A percentile compares a stretch with the other conserved stretches of the same genome.
These are phyloP conservation scores for Agriopis marginaria DNA, from an alignment of 2,888 invertebrate genomes.

Conservation along the genomic window DNA sequence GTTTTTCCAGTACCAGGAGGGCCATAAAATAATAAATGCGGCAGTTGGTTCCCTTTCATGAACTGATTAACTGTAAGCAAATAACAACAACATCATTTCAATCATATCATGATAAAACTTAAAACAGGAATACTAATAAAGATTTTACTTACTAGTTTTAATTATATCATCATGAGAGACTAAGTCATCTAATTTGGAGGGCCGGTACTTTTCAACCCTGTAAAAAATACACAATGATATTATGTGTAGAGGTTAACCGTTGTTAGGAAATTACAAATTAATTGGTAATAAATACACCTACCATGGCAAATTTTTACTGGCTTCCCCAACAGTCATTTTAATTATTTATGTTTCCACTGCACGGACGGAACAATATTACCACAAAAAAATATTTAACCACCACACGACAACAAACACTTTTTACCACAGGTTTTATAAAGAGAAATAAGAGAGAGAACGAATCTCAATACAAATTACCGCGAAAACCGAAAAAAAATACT, in stretches of 20 bases:
- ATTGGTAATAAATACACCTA: conserved; percentile 57
- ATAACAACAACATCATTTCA: conserved; percentile 24
- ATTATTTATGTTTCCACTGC: not conserved
- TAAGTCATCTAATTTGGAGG: conserved; percentile 95
- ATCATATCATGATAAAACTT: not conserved
- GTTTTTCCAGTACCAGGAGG: conserved; percentile 99
- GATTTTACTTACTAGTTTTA: conserved; percentile 91
- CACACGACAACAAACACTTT: not conserved
- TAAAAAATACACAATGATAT: conserved; percentile 32
- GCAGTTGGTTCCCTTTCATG: conserved; percentile 96
- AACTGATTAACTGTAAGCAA: conserved; percentile 91
- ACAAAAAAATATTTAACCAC: too few species aligned
- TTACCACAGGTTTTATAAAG: too few species aligned
- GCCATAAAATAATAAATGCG: conserved; percentile 98
- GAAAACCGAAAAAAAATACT: too few species aligned
- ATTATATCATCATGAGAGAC: conserved; percentile 99
- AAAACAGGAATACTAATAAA: not conserved
- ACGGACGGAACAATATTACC: too few species aligned
- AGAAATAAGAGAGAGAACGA: too few species aligned
- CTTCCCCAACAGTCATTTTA: conserved; percentile 76
- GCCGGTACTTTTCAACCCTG: conserved; percentile 99
- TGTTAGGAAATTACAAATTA: not conserved
- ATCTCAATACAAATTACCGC: too few species aligned
- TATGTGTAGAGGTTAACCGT: not conserved
- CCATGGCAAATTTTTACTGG: conserved; percentile 87